A percentile compares a stretch with the other conserved stretches of the same genome.
phyloP scores from a whole-genome alignment of 2,888 invertebrate species.

The Acleris holmiana region DNA sequence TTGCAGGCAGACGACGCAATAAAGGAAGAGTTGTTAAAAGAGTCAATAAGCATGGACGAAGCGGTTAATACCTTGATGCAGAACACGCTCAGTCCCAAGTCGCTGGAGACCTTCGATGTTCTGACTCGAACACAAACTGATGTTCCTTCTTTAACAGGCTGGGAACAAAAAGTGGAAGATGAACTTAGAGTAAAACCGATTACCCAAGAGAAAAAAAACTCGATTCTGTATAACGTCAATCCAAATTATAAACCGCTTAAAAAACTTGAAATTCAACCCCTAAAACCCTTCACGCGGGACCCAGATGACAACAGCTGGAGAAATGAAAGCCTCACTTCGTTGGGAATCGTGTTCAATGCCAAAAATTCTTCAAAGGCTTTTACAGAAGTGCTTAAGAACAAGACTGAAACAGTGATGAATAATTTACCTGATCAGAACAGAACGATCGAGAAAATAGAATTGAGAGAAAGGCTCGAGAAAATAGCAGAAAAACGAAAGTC shows the following conservation, averaged over 20 bases:
- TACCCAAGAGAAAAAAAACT: conserved; percentile 54
- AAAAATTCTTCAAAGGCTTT: conserved; percentile 76
- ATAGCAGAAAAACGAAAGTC: conserved; percentile 72
- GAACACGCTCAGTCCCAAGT: conserved; percentile 28
- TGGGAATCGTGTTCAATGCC: conserved; percentile 78
- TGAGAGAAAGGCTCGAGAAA: conserved; percentile 71
- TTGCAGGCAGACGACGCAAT: conserved; percentile 73
- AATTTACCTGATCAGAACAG: conserved; percentile 57
- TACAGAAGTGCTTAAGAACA: conserved; percentile 74
- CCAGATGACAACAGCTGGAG: conserved; percentile 81
- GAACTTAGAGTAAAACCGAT: conserved; percentile 64
- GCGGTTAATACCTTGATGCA: conserved; percentile 51
- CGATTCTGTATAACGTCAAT: conserved; percentile 61
- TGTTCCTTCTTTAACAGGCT: background rate
- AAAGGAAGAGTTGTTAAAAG: conserved; percentile 67
- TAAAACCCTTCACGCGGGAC: conserved; percentile 66
- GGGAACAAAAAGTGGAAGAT: conserved; percentile 44
- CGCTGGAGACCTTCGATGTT: conserved; percentile 16
- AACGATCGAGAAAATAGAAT: conserved; percentile 63
- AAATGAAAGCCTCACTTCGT: conserved; percentile 75
- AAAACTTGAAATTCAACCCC: conserved; percentile 69
- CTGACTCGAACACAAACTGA: conserved; percentile 1
- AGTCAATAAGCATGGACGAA: conserved; percentile 57
- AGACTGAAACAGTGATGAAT: conserved; percentile 69
- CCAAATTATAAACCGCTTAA: conserved; percentile 74